These are phyloP conservation scores for Tragelaphus strepsiceros DNA, from an alignment of 2,113 vertebrate genomes.

Conservation along the genomic window DNA sequence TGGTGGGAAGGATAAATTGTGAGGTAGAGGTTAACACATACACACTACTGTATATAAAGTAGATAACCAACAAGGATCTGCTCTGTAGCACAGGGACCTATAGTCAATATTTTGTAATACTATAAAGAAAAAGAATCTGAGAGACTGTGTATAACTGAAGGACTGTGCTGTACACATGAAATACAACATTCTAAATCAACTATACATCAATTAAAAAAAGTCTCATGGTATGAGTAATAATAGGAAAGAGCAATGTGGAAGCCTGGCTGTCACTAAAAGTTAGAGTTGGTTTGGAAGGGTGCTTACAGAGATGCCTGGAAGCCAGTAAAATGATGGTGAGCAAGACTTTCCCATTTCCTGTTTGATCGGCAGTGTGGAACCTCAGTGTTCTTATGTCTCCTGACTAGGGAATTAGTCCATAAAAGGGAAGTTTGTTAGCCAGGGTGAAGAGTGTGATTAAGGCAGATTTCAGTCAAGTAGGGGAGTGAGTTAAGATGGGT, in stretches of 20 bases:
- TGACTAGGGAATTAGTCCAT: conserved; percentile 17
- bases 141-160: not conserved
- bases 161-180: not conserved
- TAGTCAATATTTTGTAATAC: not conserved
- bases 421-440: conserved; percentile 42
- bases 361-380: not conserved
- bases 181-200: not conserved
- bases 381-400: not conserved
- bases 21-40: not conserved
- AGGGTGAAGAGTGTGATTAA: conserved; percentile 50
- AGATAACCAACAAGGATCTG: not conserved
- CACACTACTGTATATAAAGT: not conserved
- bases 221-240: not conserved
- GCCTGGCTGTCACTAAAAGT: not conserved
- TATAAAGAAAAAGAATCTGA: not conserved
- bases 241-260: not conserved
- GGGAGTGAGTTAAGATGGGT: not conserved
- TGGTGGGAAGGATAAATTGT: not conserved
- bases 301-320: not conserved
- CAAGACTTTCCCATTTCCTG: conserved; percentile 33
- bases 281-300: not conserved
- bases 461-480: not conserved
- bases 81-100: not conserved
- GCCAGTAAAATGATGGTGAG: not conserved
- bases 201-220: not conserved